These are phyloP conservation scores for Acleris emargana DNA, from an alignment of 2,888 invertebrate species.

Conservation along the genomic window DNA sequence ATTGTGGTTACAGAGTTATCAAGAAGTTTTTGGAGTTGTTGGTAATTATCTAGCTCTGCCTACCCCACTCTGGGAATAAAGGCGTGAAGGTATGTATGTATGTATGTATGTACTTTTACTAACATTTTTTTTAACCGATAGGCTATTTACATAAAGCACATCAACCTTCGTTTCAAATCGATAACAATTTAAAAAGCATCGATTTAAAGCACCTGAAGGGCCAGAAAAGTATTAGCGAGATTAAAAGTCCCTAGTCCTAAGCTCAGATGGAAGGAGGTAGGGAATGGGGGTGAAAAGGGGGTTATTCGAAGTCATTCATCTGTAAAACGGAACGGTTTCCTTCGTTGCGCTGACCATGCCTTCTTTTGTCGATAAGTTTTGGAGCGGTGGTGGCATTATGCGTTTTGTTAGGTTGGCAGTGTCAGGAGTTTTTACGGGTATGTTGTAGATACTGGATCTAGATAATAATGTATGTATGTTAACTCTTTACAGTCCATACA, in stretches of 20 bases:
- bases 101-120: too few relatives aligned
- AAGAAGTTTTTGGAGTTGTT: too few relatives aligned
- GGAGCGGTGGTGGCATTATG: not conserved
- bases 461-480: too few relatives aligned
- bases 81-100: too few relatives aligned
- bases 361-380: not conserved
- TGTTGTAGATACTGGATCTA: too few relatives aligned
- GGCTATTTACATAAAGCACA: not conserved
- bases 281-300: not conserved
- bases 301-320: constrained; percentile 7
- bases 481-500: too few relatives aligned
- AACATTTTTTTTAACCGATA: too few relatives aligned
- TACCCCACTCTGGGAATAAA: too few relatives aligned
- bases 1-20: too few relatives aligned
- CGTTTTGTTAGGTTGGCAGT: not conserved
- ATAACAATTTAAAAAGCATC: not conserved
- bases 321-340: constrained; percentile 3
- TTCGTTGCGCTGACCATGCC: constrained; percentile 11
- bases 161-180: not conserved
- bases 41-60: too few relatives aligned
- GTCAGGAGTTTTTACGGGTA: too few relatives aligned
- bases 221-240: constrained; percentile 15
- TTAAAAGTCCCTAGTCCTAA: constrained; percentile 8
- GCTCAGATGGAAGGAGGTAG: not conserved
- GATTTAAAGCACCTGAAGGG: constrained; percentile 1